Evolutionary conservation across 2,888 invertebrate species (phyloP).

Genomic region (Lumbricus terrestris): DNA sequence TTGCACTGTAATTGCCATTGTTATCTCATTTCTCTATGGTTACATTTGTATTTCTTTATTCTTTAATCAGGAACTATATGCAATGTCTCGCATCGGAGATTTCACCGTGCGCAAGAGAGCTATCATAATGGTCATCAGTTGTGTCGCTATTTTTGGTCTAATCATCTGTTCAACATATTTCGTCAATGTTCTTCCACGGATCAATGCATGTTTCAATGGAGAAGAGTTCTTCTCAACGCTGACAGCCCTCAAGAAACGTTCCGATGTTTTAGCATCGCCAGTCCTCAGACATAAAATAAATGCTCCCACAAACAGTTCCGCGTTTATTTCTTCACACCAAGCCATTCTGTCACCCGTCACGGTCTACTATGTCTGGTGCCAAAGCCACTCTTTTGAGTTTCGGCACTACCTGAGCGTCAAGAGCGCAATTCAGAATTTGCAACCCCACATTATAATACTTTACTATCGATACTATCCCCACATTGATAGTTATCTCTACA

Average conservation of each 20-base stretch:
- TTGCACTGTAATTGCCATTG: background rate
- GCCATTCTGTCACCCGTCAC: slow-evolving; percentile 14
- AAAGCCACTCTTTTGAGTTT: slow-evolving; percentile 44
- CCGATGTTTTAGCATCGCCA: background rate
- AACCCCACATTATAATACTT: slow-evolving; percentile 47
- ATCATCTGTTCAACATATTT: background rate
- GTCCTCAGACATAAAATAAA: background rate
- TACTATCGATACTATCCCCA: slow-evolving; percentile 40
- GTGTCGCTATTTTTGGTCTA: background rate
- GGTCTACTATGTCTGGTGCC: slow-evolving; percentile 50
- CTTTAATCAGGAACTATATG: background rate
- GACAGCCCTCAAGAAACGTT: background rate
- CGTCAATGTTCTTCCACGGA: background rate
- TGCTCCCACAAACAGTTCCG: background rate
- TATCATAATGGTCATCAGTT: background rate
- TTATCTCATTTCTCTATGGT: background rate
- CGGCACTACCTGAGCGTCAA: slow-evolving; percentile 49
- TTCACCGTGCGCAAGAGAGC: background rate
- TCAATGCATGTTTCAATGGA: background rate
- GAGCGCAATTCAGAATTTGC: slow-evolving; percentile 34
- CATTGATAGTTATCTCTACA: slow-evolving; percentile 39
- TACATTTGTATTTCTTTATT: background rate
- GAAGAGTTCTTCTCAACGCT: background rate
- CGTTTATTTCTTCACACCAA: background rate
- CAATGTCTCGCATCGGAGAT: background rate